These are phyloP conservation scores for Phoenicopterus ruber DNA, from an alignment of 2,113 vertebrate genomes.

Conservation along the genomic window DNA sequence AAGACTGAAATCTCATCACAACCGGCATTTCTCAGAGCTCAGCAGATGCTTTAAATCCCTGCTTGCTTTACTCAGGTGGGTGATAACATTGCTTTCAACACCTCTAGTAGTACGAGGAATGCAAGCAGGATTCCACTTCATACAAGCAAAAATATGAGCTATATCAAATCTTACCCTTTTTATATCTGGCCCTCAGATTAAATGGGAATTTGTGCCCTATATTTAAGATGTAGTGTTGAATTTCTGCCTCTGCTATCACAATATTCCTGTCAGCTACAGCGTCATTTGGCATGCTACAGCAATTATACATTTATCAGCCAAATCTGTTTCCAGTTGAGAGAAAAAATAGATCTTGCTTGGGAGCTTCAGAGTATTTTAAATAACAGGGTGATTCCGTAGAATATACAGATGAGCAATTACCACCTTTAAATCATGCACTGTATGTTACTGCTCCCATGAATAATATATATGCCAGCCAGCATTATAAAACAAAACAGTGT, in stretches of 20 bases:
- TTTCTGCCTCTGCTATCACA: background rate
- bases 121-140: background rate
- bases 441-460: background rate
- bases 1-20: background rate
- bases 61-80: background rate
- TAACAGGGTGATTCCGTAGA: background rate
- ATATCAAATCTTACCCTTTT: background rate
- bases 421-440: background rate
- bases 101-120: background rate
- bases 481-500: background rate
- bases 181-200: background rate
- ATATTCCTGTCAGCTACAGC: background rate
- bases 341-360: background rate
- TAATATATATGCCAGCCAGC: background rate
- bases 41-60: background rate
- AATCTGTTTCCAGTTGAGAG: background rate
- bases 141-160: background rate
- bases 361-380: conserved; percentile 11
- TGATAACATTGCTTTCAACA: background rate
- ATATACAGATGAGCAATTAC: conserved; percentile 13
- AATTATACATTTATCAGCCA: conserved; percentile 15
- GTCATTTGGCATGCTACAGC: background rate
- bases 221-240: background rate
- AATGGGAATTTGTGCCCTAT: background rate
- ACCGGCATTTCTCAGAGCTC: background rate